These are phyloP conservation scores for Adelosebastes latens DNA, from an alignment of 2,797 vertebrate genomes.

Conservation along the genomic window DNA sequence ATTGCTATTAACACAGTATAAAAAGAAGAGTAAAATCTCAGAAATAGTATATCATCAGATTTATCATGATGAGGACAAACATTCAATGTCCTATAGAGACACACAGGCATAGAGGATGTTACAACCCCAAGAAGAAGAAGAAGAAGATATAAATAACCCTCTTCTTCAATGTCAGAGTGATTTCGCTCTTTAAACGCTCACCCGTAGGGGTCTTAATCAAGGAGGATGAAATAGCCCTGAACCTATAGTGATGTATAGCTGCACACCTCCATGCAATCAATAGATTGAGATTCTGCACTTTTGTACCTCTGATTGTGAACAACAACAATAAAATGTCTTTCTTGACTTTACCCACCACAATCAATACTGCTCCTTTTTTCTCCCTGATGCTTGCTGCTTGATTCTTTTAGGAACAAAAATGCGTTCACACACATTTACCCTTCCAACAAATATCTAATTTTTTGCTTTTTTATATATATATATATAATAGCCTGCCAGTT, in stretches of 20 bases:
- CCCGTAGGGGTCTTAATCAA: slow-evolving; percentile 62
- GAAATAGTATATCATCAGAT: fast-evolving
- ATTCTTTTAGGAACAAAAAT: slow-evolving; percentile 3
- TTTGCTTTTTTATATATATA: neutral
- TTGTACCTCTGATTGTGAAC: slow-evolving; percentile 64
- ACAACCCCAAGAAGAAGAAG: neutral
- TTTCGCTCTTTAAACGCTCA: slow-evolving; percentile 53
- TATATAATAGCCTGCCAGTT: neutral
- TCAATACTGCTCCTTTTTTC: slow-evolving; percentile 18
- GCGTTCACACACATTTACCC: neutral
- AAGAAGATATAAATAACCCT: slow-evolving; percentile 43
- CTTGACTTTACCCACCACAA: slow-evolving; percentile 18
- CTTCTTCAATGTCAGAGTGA: slow-evolving; percentile 47
- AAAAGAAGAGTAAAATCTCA: neutral
- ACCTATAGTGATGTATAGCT: slow-evolving; percentile 61
- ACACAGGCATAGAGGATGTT: neutral
- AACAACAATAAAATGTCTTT: slow-evolving; percentile 45
- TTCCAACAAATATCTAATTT: neutral
- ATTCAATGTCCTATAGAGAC: neutral
- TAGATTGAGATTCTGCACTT: slow-evolving; percentile 55
- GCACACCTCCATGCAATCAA: slow-evolving; percentile 55
- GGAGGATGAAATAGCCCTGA: slow-evolving; percentile 49
- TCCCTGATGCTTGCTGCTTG: neutral
- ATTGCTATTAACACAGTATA: neutral
- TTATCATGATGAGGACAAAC: slow-evolving; percentile 1